A percentile compares a stretch with the other conserved stretches of the same genome.
Evolutionary conservation across 2,797 vertebrate genomes (phyloP).

Genomic region (Oreochromis grahami): DNA sequence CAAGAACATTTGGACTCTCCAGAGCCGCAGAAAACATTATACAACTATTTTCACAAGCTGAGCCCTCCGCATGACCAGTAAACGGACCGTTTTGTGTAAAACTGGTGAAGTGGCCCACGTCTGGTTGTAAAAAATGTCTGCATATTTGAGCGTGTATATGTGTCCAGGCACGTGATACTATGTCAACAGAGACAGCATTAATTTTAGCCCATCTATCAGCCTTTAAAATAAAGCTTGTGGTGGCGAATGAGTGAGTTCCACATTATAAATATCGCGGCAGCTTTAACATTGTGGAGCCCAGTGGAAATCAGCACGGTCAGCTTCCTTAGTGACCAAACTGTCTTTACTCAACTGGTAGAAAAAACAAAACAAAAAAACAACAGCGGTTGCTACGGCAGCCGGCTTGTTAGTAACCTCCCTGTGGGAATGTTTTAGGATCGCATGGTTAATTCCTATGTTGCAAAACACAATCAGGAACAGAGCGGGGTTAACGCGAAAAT

Average conservation of each 20-base stretch:
- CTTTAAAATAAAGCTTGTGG: not conserved
- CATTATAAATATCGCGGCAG: constrained; percentile 31
- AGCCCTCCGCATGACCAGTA: not conserved
- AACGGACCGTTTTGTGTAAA: not conserved
- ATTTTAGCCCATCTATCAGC: not conserved
- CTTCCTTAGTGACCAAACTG: constrained; percentile 59
- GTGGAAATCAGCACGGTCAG: constrained; percentile 33
- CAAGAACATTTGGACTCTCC: not conserved
- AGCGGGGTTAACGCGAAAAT: constrained; percentile 26
- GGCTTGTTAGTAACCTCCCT: constrained; percentile 62
- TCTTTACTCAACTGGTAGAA: constrained; percentile 31
- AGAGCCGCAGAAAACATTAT: not conserved
- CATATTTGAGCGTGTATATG: not conserved
- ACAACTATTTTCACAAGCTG: not conserved
- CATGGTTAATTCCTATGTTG: constrained; percentile 18
- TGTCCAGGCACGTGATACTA: not conserved
- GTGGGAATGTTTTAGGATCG: constrained; percentile 34
- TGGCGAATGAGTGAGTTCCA: not conserved
- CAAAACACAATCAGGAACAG: constrained; percentile 8
- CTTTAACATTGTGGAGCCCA: constrained; percentile 13
- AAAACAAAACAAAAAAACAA: constrained; percentile 6
- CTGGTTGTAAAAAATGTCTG: not conserved
- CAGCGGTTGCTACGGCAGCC: constrained; percentile 64
- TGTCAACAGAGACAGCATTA: not conserved
- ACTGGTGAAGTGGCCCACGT: not conserved